phyloP scores from a whole-genome alignment of 1,140 invertebrate genomes.

The Hylaeus anthracinus region DNA sequence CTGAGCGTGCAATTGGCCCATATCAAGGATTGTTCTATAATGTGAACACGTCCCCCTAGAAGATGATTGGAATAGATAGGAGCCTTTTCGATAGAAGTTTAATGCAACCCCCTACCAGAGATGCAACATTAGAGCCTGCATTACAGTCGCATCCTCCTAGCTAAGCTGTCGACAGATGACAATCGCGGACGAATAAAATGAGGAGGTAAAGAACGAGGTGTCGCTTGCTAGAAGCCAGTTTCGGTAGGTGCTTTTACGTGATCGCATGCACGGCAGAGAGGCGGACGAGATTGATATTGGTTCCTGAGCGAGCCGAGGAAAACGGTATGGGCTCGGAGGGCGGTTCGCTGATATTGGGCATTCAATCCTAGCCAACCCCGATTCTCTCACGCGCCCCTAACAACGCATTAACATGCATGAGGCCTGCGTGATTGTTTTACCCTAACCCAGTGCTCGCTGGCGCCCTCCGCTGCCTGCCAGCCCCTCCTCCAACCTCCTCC shows the following conservation, averaged over 20 bases:
- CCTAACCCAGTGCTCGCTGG: slow-evolving; percentile 68
- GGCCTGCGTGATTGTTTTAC: slow-evolving; percentile 80
- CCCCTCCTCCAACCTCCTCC: neutral
- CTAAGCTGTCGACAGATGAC: too few relatives aligned
- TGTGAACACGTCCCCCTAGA: too few relatives aligned
- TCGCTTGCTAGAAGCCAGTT: slow-evolving; percentile 41
- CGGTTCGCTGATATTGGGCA: slow-evolving; percentile 79
- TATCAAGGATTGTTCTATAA: too few relatives aligned
- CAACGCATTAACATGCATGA: slow-evolving; percentile 82
- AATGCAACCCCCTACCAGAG: too few relatives aligned
- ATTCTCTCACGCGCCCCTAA: slow-evolving; percentile 75
- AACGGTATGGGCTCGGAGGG: slow-evolving; percentile 71
- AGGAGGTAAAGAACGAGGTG: slow-evolving; percentile 56
- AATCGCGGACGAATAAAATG: slow-evolving; percentile 34
- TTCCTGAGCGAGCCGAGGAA: slow-evolving; percentile 71
- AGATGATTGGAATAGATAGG: too few relatives aligned
- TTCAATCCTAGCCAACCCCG: slow-evolving; percentile 77
- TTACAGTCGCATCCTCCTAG: too few relatives aligned
- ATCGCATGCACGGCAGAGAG: slow-evolving; percentile 58
- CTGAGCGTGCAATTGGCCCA: too few relatives aligned
- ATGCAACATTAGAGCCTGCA: too few relatives aligned
- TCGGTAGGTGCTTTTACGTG: slow-evolving; percentile 60
- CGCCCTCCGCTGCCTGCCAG: slow-evolving; percentile 16
- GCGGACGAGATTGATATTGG: slow-evolving; percentile 74
- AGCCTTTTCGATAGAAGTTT: too few relatives aligned